Evolutionary conservation across 1,140 invertebrate species (phyloP).

Genomic region (Drosophila neocordata): DNA sequence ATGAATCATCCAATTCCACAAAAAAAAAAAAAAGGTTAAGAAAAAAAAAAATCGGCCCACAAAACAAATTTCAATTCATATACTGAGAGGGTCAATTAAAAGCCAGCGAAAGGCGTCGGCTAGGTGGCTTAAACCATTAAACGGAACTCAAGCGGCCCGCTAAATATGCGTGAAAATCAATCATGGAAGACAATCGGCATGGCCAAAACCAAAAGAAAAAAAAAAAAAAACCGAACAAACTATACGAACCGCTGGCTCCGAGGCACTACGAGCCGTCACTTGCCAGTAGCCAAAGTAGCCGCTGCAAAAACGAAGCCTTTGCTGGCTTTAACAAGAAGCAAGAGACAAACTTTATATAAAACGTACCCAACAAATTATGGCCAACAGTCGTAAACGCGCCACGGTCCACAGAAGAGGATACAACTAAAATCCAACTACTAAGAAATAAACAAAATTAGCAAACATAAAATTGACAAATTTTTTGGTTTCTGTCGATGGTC

Average conservation of each 20-base stretch:
- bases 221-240: conserved; percentile 15
- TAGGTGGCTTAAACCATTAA: conserved; percentile 45
- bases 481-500: too few species aligned
- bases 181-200: conserved; percentile 51
- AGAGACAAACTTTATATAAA: conserved; percentile 69
- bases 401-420: conserved; percentile 51
- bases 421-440: not conserved
- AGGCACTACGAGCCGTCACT: not conserved
- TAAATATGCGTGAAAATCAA: conserved; percentile 75
- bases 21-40: not conserved
- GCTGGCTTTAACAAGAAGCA: conserved; percentile 26
- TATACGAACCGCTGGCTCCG: conserved; percentile 1
- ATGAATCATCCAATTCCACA: conserved; percentile 36
- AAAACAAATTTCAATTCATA: conserved; percentile 15
- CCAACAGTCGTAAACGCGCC: conserved; percentile 68
- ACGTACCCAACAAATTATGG: conserved; percentile 51
- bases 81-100: conserved; percentile 33
- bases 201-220: conserved; percentile 1
- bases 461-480: not conserved
- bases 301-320: conserved; percentile 14
- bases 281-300: conserved; percentile 9
- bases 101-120: conserved; percentile 58
- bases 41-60: conserved; percentile 11
- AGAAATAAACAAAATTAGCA: not conserved
- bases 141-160: conserved; percentile 52